Base-by-base conservation (phyloP, 1,140 invertebrate species). In the Vanessa tameamea region DNA sequence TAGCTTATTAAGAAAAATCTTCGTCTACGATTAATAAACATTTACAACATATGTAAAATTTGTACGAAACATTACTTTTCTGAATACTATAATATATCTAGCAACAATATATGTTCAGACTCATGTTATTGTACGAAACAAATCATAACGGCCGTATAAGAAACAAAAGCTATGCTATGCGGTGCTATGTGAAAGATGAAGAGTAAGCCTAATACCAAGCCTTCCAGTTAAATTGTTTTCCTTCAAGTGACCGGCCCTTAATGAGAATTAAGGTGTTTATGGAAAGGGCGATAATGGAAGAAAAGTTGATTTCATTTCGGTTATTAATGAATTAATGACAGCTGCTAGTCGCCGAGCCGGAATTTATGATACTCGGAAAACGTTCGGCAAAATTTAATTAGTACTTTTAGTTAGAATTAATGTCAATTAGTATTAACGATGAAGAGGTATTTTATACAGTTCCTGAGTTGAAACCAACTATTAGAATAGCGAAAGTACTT, bases 191-290 rank as follows among this genome's bases (percentile, higher is more conserved):
- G 14, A 43, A 1, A 37, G 20, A 8, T 61, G 57, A 61, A 61
- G 5, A 5, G 7, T 15, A 4, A 61, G 1, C 57, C 15, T 61
- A 83, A 79, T 72, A 78, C 77, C 80, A 86, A 87, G 81, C 79
- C 78, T 85, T 83, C 83, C 82, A 81, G 81, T 87, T 88, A 87
- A 90, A 88, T 90, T 90, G 89, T 88, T 89, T 88, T 85, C 79
- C 78, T 80, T 80, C 78, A 82, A 88, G 89, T 90, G 87, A 87
- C 88, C 87, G 83, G 78, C 83, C 79, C 81, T 85, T 88, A 87
- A 89, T 87, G 82, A 88, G 85, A 88, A 88, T 89, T 86, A 90
- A 91, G 89, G 88, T 91, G 89, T 91, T 91, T 90, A 88, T 89
- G 80, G 79, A 81, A 82, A 79, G 82, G 81, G 76, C 82, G 81